Percentiles rank a stretch among this genome's conserved stretches.
These are phyloP conservation scores for Periparus ater DNA, from an alignment of 2,797 vertebrate species.

Conservation along the genomic window DNA sequence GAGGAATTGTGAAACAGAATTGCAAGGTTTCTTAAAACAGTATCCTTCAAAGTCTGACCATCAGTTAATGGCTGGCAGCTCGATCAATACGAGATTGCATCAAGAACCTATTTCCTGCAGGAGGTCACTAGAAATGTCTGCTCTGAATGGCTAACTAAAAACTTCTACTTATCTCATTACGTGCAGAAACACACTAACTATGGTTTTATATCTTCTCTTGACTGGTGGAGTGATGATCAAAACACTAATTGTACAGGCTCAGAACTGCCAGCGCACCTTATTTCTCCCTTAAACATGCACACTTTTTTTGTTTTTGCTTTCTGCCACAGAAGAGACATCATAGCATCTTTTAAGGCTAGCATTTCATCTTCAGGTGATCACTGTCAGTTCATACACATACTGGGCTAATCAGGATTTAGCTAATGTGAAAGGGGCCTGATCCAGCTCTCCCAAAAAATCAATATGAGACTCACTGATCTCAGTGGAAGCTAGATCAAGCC, in stretches of 20 bases:
- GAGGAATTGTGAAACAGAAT: constrained; percentile 32
- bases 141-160: constrained; percentile 53
- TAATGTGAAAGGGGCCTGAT: not conserved
- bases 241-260: constrained; percentile 33
- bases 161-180: not conserved
- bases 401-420: not conserved
- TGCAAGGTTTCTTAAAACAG: constrained; percentile 32
- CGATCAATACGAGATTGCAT: constrained; percentile 70
- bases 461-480: not conserved
- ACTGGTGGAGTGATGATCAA: constrained; percentile 29
- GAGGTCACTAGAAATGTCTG: constrained; percentile 44
- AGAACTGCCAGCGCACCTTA: not conserved
- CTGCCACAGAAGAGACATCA: not conserved
- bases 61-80: constrained; percentile 54
- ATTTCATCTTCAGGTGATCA: constrained; percentile 17
- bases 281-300: not conserved
- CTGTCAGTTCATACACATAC: not conserved
- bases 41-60: constrained; percentile 50
- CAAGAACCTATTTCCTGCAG: constrained; percentile 65
- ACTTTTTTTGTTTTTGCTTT: not conserved
- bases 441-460: not conserved
- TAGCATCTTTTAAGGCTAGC: not conserved
- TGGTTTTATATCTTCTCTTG: not conserved
- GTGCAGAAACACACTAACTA: constrained; percentile 32
- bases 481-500: constrained; percentile 1